Evolutionary conservation across 2,888 invertebrate genomes (phyloP), one percentile per base, ranked within the genome.

Genomic region (Leucoma salicis): DNA sequence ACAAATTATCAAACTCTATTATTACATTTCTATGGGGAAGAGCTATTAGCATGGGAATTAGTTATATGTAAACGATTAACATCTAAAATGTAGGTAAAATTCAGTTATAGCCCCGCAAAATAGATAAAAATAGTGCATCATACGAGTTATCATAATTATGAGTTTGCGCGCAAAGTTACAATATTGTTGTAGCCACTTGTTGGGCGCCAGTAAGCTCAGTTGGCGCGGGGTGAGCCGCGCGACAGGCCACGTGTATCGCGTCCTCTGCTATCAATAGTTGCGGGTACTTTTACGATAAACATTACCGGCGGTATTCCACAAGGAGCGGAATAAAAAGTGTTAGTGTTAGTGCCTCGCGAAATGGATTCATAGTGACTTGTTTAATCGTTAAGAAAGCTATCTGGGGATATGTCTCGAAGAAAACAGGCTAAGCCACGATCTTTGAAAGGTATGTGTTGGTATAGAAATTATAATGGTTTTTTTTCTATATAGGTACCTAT

Each of bases 391-490:
- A 35, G 43, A 56, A 36, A 31, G 46, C 45, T 49, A 27, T 34
- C 27, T 48, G 75, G 63, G 54, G 92, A 29, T 41, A 61, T 94
- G 94, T 93, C 94, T 58, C 91, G 94, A 61, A 90, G 93, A 66
- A 94, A 94, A 78, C 94, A 94, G 75, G 93, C 93, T 31, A 93
- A 93, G 69, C 94, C 94, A 55, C 90, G 93, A 68, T 92, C 93
- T 49, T 87, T 93, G 53, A 93, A 93, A 90, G 91, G 93, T 93
- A 86, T 21, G n/a, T n/a, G n/a, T n/a, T n/a, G n/a, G n/a, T n/a
- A n/a, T n/a, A n/a, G n/a, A n/a, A n/a, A n/a, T n/a, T n/a, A n/a
- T n/a, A n/a, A n/a, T n/a, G n/a, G n/a, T n/a, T n/a, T n/a, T n/a
- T n/a, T n/a, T n/a, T n/a, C n/a, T n/a, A n/a, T n/a, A n/a, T n/a